These are phyloP conservation scores for Acleris literana DNA, from an alignment of 2,888 invertebrate species.

Conservation along the genomic window DNA sequence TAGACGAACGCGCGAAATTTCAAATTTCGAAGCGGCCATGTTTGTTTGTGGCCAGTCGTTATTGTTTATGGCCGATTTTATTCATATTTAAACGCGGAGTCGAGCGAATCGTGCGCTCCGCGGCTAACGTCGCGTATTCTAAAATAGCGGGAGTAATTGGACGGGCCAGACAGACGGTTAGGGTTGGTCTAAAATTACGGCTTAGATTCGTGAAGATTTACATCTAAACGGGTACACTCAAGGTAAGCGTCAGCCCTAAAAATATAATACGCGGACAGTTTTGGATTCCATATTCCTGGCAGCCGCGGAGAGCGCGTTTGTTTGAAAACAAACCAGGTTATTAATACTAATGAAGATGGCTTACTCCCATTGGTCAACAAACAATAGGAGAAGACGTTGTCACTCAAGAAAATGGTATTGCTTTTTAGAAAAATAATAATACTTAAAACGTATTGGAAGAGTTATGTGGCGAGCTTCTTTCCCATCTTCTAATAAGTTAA, in stretches of 20 bases:
- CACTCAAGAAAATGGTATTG: too few relatives aligned
- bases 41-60: conserved; percentile 41
- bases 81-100: conserved; percentile 49
- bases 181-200: conserved; percentile 70
- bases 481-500: too few relatives aligned
- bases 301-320: conserved; percentile 4
- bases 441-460: too few relatives aligned
- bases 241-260: conserved; percentile 43
- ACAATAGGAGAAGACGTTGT: too few relatives aligned
- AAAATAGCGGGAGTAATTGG: conserved; percentile 76
- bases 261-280: conserved; percentile 36
- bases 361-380: not conserved
- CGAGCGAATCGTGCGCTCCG: conserved; percentile 46
- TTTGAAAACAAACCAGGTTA: conserved; percentile 19
- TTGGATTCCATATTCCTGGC: conserved; percentile 29
- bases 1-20: conserved; percentile 38
- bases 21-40: conserved; percentile 41
- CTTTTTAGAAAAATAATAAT: too few relatives aligned
- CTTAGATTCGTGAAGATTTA: conserved; percentile 54
- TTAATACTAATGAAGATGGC: not conserved
- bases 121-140: conserved; percentile 51
- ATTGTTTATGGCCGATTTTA: conserved; percentile 55
- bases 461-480: too few relatives aligned
- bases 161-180: conserved; percentile 68
- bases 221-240: conserved; percentile 46